Base-by-base conservation (phyloP, 2,113 vertebrate species). In the Numida meleagris region DNA sequence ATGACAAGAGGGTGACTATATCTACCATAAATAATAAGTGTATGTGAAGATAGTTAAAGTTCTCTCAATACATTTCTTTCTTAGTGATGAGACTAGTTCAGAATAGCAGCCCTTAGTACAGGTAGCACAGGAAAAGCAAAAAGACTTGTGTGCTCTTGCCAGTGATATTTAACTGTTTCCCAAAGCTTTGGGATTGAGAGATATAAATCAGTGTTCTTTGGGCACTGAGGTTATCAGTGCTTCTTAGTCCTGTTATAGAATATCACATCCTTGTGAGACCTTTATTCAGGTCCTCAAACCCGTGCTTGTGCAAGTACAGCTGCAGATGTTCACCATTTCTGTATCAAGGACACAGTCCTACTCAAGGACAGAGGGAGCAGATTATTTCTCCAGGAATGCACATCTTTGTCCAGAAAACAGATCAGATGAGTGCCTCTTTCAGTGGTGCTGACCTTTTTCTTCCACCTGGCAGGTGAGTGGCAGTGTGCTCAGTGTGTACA, bases 401-500 rank as follows among this genome's bases (percentile, higher is more conserved):
- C 50, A 0, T 36, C 46, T 77, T 78, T 86, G 46, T 66, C 61
- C 40, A 65, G 73, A 78, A 86, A 29, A n/a, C 4, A 10, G 63
- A 43, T 53, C 31, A 71, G 33, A 55, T 75, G 33, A 6, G 21
- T 80, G 55, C 42, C 75, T 53, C 0, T 82, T 55, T n/a, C 82
- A 12, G 40, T 48, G 50, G 17, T 31, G 18, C 50, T 91, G 71
- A 85, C 63, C 27, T 93, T 80, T 24, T 46, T 76, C 40, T 94
- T 90, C 42, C 73, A 6, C 20, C 61, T 57, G 76, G 46, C 92
- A 98, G 97, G 97, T 98, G 89, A 98, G 97, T 82, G 97, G 97
- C 84, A 98, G 97, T 3, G 91, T 98, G 85, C 96, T 98, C 68
- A 98, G 97, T 43, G 97, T 98, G 53, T 98, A 98, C 96, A 98